These are phyloP conservation scores for Aromia moschata DNA, from an alignment of 2,888 invertebrate genomes.

Conservation along the genomic window DNA sequence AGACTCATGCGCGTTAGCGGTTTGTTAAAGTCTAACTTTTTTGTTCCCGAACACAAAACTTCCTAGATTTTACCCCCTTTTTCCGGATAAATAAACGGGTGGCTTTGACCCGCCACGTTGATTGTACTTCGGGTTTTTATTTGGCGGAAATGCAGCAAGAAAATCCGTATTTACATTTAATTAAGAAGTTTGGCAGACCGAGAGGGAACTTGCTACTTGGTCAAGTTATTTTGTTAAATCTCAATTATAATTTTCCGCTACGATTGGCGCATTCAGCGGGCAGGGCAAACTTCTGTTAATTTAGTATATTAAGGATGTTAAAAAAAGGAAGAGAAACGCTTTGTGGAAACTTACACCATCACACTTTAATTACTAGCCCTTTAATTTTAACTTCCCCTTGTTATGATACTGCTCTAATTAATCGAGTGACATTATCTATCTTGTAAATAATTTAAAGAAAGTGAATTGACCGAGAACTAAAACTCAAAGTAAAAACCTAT, in stretches of 20 bases:
- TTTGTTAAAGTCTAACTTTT: not conserved
- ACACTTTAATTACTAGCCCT: conserved; percentile 18
- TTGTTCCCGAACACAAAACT: too few species aligned
- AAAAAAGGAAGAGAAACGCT: conserved; percentile 6
- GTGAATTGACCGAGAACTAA: too few species aligned
- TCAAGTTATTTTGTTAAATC: conserved; percentile 40
- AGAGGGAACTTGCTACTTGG: conserved; percentile 31
- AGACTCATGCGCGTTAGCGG: too few species aligned
- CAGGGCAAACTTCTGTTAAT: conserved; percentile 18
- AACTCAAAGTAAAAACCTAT: too few species aligned
- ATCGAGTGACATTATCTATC: too few species aligned
- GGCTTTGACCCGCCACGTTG: conserved; percentile 11
- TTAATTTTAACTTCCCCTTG: conserved; percentile 12
- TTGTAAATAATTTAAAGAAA: too few species aligned
- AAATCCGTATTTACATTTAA: conserved; percentile 42
- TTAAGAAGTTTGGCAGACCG: conserved; percentile 40
- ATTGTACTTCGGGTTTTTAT: conserved; percentile 14
- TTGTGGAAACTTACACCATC: conserved; percentile 17
- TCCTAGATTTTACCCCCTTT: too few species aligned
- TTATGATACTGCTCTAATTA: conserved; percentile 14
- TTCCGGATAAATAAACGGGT: not conserved
- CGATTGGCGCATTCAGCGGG: conserved; percentile 34
- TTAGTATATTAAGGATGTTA: conserved; percentile 16
- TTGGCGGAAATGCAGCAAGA: conserved; percentile 10
- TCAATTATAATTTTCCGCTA: conserved; percentile 46